Percentiles rank a stretch among this genome's conserved stretches.
These are phyloP conservation scores for Colossoma macropomum DNA, from an alignment of 2,113 vertebrate genomes.

Conservation along the genomic window DNA sequence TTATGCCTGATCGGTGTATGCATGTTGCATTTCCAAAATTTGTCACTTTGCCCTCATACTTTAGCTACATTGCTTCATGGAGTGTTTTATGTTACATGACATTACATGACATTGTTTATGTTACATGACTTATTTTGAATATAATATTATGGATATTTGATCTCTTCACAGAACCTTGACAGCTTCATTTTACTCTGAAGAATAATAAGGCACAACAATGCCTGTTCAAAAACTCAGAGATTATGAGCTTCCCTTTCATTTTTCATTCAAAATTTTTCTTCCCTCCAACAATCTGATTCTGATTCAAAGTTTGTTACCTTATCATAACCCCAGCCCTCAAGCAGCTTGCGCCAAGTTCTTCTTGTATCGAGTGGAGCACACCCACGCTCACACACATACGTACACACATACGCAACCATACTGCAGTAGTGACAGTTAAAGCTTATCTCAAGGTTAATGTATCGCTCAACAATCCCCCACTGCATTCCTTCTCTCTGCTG, in stretches of 20 bases:
- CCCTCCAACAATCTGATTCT: background rate
- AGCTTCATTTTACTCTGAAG: too few relatives aligned
- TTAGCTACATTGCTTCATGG: too few relatives aligned
- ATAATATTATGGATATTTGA: too few relatives aligned
- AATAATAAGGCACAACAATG: too few relatives aligned
- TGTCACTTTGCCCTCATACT: too few relatives aligned
- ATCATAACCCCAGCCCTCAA: background rate
- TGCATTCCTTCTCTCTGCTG: slow-evolving; percentile 11
- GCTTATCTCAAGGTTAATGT: slow-evolving; percentile 54
- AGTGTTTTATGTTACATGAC: too few relatives aligned
- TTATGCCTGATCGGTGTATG: too few relatives aligned
- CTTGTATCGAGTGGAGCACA: background rate
- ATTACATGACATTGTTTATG: too few relatives aligned
- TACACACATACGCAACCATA: background rate
- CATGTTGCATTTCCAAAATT: too few relatives aligned
- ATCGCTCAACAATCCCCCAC: slow-evolving; percentile 29
- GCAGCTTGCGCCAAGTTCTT: background rate
- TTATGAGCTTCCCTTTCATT: background rate
- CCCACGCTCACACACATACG: background rate
- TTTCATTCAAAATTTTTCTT: background rate
- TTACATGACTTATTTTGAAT: too few relatives aligned
- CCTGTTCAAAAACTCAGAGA: too few relatives aligned
- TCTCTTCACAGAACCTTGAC: background rate
- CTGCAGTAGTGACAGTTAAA: slow-evolving; percentile 39
- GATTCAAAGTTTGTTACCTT: background rate